Evolutionary conservation across 2,113 vertebrate species (phyloP), one percentile per base, ranked within the genome.

Genomic region (Rhinogobius similis): DNA sequence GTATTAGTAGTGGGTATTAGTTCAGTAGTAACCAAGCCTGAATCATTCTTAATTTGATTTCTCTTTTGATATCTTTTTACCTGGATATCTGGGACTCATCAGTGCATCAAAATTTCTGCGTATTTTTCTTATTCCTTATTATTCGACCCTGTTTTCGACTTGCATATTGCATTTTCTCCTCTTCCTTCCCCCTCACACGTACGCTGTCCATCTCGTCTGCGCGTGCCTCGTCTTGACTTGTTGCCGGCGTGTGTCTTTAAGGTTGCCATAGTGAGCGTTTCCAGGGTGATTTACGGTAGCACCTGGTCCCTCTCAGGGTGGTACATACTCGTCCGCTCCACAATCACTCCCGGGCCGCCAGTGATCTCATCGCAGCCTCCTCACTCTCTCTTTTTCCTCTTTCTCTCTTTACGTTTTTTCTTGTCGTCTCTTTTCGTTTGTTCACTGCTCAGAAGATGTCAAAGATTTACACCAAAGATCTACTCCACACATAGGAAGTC

Each of bases 251-350:
- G 77, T 84, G 80, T 75, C 89, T 90, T 89, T 88, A 88, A 90
- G 87, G 90, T 91, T 77, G 84, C 90, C 90, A 89, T 90, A 81
- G 83, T 63, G 65, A 92, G 87, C 13, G 89, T 90, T 88, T 87
- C 89, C 90, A 92, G 70, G 83, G 87, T 86, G 86, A 91, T 90
- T 79, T 83, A 87, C 81, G 62, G 82, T 75, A 90, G 84, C 90
- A 90, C 89, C 90, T 90, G 90, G 86, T 87, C 83, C 82, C 86
- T 89, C 88, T 86, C 82, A 72, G 86, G 88, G 89, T 89, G 89
- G 88, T 86, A 70, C 74, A 72, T 71, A 44, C 84, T 82, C 72
- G 68, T 77, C 82, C 72, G 76, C 82, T 39, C 82, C 85, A 77
- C 87, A 68, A 73, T 81, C 75, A 23, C 83, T 89, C 77, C 84